A percentile compares a stretch with the other conserved stretches of the same genome.
phyloP scores from a whole-genome alignment of 2,797 vertebrate genomes.

The Chloroceryle inda region DNA sequence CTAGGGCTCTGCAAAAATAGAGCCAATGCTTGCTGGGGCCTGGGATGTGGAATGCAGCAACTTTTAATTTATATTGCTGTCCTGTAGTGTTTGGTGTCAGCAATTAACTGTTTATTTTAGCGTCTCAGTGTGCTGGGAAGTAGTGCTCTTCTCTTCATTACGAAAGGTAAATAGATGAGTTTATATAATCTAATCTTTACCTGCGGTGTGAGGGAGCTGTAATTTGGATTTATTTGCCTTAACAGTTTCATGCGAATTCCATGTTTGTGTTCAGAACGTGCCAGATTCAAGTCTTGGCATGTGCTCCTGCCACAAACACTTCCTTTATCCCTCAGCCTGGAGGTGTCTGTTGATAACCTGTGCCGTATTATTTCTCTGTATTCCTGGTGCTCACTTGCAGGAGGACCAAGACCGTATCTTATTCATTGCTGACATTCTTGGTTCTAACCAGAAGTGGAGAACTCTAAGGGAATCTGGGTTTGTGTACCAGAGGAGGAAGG shows the following conservation, averaged over 20 bases:
- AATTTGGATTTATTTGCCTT: not conserved
- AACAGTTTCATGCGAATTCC: not conserved
- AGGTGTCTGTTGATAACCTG: not conserved
- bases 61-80: not conserved
- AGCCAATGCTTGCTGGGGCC: not conserved
- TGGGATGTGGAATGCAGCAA: not conserved
- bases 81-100: not conserved
- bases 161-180: not conserved
- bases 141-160: not conserved
- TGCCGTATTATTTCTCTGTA: too few species aligned
- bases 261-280: not conserved
- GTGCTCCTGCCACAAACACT: not conserved
- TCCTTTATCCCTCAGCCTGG: not conserved
- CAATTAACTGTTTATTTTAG: not conserved
- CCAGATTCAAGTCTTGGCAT: not conserved
- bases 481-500: not conserved
- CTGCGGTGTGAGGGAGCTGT: not conserved
- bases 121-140: not conserved
- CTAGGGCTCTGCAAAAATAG: not conserved
- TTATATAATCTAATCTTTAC: not conserved
- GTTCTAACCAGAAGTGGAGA: not conserved
- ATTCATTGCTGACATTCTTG: not conserved
- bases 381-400: rapidly evolving
- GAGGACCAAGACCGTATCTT: not conserved
- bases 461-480: not conserved